Conservation (phyloP, 1,140 invertebrate genomes). For the Coenobita brevimanus region DNA sequence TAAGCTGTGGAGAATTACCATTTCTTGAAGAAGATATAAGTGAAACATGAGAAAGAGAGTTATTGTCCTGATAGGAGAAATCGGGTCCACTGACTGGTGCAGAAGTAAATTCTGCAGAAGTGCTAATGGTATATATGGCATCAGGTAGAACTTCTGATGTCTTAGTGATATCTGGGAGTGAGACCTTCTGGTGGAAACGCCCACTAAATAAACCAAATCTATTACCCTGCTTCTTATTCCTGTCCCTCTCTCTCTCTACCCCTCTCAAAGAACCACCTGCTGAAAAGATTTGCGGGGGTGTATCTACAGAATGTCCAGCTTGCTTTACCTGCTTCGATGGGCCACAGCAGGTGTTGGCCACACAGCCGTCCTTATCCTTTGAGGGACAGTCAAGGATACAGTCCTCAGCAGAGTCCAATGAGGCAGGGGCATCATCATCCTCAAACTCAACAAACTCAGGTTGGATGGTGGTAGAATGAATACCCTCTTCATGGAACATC, state of each 20-base stretch:
- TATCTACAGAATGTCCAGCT: slow-evolving; percentile 1
- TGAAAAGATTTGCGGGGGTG: neutral
- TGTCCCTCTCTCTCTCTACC: neutral
- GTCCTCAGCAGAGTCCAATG: slow-evolving; percentile 75
- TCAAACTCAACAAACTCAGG: slow-evolving; percentile 91
- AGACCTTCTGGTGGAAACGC: too few species aligned
- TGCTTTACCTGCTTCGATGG: slow-evolving; percentile 79
- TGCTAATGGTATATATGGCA: too few species aligned
- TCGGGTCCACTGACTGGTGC: too few species aligned
- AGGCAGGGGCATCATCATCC: slow-evolving; percentile 55
- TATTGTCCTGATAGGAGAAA: too few species aligned
- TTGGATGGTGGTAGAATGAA: slow-evolving; percentile 94
- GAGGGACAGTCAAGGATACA: slow-evolving; percentile 91
- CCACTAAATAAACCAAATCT: too few species aligned
- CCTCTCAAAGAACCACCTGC: neutral
- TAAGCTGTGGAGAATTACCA: too few species aligned
- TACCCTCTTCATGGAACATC: slow-evolving; percentile 95
- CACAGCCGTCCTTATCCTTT: slow-evolving; percentile 84
- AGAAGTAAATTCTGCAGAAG: too few species aligned
- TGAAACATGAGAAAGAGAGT: too few species aligned
- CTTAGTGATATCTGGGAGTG: too few species aligned
- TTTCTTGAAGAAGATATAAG: too few species aligned
- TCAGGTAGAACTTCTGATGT: too few species aligned
- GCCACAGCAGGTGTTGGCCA: slow-evolving; percentile 88
- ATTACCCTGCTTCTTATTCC: too few species aligned